Base-by-base conservation (phyloP, 2,888 invertebrate species). In the Bhutanitis thaidina region DNA sequence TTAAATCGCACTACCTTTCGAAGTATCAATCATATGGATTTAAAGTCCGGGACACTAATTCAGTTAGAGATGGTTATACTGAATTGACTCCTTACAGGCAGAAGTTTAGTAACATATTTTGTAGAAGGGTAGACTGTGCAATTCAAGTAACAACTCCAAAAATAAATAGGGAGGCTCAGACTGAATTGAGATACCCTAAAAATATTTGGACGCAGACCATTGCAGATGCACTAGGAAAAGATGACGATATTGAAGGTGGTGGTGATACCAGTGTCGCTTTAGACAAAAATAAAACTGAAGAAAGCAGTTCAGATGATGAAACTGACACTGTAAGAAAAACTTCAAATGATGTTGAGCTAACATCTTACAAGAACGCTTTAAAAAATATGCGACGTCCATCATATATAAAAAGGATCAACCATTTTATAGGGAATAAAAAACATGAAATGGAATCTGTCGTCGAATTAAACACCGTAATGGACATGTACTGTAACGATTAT, bases 171-270 rank as follows among this genome's bases (percentile, higher is more conserved):
- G 86, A 88, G 54, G 93, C 92, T 29, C 95, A 95, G 83, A 95
- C 95, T 0, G 86, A 83, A 45, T 91, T 92, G 10, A 90, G 91
- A 34, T 94, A 93, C 69, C 94, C 93, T 0, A 84, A 91, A 53
- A 94, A 94, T 71, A 89, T 91, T 52, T 93, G 93, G 91, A 92
- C 93, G 0, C 95, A 95, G 65, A 94, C 90, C 1, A 78, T 86
- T 57, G 80, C 82, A 15, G 85, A 86, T 55, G 70, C 79, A 27
- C 60, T 85, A 39, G 82, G 80, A 7, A 58, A 65, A 49, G 49
- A 56, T 3, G 57, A 62, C 25, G 75, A 67, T 38, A 69, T 75
- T 54, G 52, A 60, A 1, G 78, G 78, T 43, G 83, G 72, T 25
- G 77, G 80, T 16, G 81, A 81, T 39, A 67, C 78, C 0, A 34